These are phyloP conservation scores for Anguilla pacifica DNA, from an alignment of 2,797 vertebrate species.

Conservation along the genomic window DNA sequence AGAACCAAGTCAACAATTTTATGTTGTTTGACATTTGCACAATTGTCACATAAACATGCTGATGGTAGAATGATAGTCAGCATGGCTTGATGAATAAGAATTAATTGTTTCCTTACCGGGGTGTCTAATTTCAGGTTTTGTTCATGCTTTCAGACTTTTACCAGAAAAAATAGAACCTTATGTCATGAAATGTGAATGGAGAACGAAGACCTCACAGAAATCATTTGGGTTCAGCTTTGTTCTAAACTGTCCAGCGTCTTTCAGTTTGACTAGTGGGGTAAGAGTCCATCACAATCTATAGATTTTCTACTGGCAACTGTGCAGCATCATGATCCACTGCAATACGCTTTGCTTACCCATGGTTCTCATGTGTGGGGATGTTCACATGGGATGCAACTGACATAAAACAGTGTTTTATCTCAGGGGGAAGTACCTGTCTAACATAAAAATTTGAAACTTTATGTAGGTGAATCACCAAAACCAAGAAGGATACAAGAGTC, in stretches of 20 bases:
- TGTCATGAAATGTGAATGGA: background rate
- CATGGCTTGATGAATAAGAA: background rate
- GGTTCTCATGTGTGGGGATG: constrained; percentile 5
- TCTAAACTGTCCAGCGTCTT: background rate
- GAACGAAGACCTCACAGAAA: background rate
- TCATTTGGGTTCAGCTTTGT: background rate
- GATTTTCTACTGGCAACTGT: constrained; percentile 17
- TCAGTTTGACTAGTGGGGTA: background rate
- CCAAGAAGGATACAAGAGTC: background rate
- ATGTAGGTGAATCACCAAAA: background rate
- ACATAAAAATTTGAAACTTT: background rate
- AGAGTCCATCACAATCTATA: background rate
- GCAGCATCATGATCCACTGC: constrained; percentile 10
- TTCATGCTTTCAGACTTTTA: background rate
- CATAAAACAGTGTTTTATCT: constrained; percentile 9
- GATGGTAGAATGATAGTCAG: background rate
- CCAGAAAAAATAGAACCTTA: background rate
- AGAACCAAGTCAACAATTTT: background rate
- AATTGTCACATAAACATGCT: background rate
- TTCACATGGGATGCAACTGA: background rate
- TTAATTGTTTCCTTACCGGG: background rate
- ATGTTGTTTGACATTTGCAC: background rate
- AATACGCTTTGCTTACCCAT: constrained; percentile 14
- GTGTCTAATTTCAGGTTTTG: background rate
- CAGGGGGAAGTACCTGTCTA: background rate